Evolutionary conservation across 2,888 invertebrate genomes (phyloP), one percentile per base, ranked within the genome.

Genomic region (Atethmia centrago): DNA sequence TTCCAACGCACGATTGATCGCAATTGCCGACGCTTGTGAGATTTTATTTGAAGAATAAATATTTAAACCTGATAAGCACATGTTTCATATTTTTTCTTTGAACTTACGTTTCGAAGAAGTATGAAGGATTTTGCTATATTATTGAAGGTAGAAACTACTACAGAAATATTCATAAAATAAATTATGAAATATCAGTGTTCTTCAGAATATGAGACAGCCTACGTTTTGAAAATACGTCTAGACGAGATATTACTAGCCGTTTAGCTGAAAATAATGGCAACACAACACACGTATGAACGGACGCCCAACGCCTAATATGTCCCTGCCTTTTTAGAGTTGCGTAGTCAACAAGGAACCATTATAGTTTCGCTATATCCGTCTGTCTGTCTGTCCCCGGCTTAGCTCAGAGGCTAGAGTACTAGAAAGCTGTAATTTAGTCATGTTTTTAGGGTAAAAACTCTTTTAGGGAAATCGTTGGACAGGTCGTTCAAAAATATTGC

Each of bases 181-280:
- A 31, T 56, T 25, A 21, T 36, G n/a, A 42, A 53, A n/a, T 49
- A n/a, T 65, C 53, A n/a, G 5, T 65, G 14, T 53, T 31, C 31
- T 66, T 45, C 31, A 45, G 31, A 45, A 31, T 55, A 68, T 19
- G 31, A 53, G 25, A 68, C 2, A 14, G 40, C n/a, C 8, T 31
- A 12, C 21, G 21, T 36, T 76, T 61, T 25, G 31, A 49, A 49
- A 72, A 31, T 14, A 68, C 31, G 31, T 25, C 10, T n/a, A 31
- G 61, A 21, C 21, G 31, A n/a, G n/a, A 64, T 64, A 76, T 59
- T 31, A 42, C 70, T 10, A 55, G 49, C 61, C 53, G 47, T 55
- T 77, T 74, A 75, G 36, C 61, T 77, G 53, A 62, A 55, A 70
- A 77, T 70, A 77, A 79, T 49, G n/a, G n/a, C 47, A 31, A 79